Percentiles rank a stretch among this genome's conserved stretches.
Evolutionary conservation across 2,888 invertebrate species (phyloP).

Genomic region (Neelides folsomi): DNA sequence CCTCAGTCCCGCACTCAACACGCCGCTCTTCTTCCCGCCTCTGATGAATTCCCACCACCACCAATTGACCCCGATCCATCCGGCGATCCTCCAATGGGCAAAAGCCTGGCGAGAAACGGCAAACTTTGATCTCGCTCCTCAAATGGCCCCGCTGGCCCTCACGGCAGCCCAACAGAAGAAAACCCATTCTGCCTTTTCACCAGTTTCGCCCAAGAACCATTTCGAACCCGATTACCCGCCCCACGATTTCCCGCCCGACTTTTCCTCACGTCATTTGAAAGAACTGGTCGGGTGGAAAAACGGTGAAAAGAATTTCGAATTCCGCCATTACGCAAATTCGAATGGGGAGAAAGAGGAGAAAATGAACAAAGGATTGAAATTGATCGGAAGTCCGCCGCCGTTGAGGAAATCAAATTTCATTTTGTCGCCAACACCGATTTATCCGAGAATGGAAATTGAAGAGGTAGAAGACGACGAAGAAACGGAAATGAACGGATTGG

Average conservation of each 20-base stretch:
- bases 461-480: constrained; percentile 1
- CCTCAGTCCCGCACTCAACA: neutral
- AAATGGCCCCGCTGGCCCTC: constrained; percentile 18
- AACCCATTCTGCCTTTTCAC: constrained; percentile 29
- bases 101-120: constrained; percentile 22
- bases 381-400: no score
- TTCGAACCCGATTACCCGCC: no score
- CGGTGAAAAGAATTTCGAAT: neutral
- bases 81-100: constrained; percentile 31
- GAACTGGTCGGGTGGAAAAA: constrained; percentile 5
- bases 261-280: neutral
- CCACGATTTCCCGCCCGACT: neutral
- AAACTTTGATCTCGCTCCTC: constrained; percentile 3
- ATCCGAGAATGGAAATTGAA: constrained; percentile 3
- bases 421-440: no score
- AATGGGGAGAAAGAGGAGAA: no score
- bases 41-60: constrained; percentile 2
- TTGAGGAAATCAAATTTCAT: no score
- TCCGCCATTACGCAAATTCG: no score
- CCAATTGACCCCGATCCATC: constrained; percentile 13
- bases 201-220: constrained; percentile 18
- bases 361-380: no score
- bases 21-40: no score
- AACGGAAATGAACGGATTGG: constrained; percentile 40
- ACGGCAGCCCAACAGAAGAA: constrained; percentile 10